Evolutionary conservation across 2,113 vertebrate species (phyloP), one percentile per base, ranked within the genome.

Genomic region (Ammodytes dubius): DNA sequence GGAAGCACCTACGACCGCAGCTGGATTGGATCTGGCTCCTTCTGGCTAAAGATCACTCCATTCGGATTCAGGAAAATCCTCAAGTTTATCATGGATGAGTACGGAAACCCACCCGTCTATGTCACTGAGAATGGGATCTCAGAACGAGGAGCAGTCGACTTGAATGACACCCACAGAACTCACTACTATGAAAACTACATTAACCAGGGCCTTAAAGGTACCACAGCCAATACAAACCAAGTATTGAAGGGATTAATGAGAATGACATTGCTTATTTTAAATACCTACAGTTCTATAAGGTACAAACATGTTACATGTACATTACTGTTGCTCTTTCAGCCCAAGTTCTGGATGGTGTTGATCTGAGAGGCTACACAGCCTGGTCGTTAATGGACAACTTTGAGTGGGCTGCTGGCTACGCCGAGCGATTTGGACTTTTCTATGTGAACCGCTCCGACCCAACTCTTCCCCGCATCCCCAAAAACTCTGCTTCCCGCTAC

Each of bases 51-150:
- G 88, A 94, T 97, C 70, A 95, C 96, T 0, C 97, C 97, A 17
- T 95, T 95, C 61, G 97, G 96, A 49, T 97, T 97, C 87, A 89
- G 97, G 65, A 97, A 81, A 87, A 90, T 97, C 52, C 89, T 98
- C 60, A 96, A 94, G 46, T 98, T 96, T 93, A 92, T 98, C 63
- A 97, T 96, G 82, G 91, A 97, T 3, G 95, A 97, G 59, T 98
- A 97, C 84, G 93, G 96, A 69, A 86, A 97, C 60, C 96, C 96
- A 64, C 94, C 94, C 0, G 85, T 98, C 77, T 97, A 96, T 0
- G 92, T 98, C 65, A 97, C 96, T 0, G 97, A 97, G 90, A 98
- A 97, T 0, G 96, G 97, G 3, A 43, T 97, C 66, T 97, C 97
- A 0, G 95, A 97, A 72, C 92, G 95, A 35, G 95, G 89, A 70